Evolutionary conservation across 2,113 vertebrate genomes (phyloP).

Genomic region (Lophochroa leadbeateri): DNA sequence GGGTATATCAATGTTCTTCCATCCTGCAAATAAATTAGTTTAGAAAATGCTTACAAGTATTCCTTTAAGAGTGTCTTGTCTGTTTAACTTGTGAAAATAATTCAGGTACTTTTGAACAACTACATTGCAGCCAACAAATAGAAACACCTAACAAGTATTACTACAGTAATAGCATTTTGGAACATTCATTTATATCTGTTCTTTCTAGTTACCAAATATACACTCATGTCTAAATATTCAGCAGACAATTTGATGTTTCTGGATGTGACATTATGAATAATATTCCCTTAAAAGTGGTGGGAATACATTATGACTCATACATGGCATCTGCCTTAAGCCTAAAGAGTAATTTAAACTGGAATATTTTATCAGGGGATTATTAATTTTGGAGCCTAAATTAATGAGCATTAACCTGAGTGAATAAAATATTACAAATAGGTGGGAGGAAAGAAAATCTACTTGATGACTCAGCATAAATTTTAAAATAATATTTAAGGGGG

Average conservation of each 20-base stretch:
- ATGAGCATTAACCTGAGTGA: not conserved
- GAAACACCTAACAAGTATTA: not conserved
- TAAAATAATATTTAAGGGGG: not conserved
- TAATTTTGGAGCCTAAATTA: constrained; percentile 44
- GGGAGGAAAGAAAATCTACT: not conserved
- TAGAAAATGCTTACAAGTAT: not conserved
- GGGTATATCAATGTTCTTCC: not conserved
- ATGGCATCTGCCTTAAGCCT: constrained; percentile 4
- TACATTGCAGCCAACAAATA: not conserved
- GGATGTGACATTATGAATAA: constrained; percentile 27
- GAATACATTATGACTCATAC: constrained; percentile 49
- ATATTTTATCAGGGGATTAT: constrained; percentile 34
- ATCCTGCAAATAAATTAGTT: not conserved
- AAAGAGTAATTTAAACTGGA: constrained; percentile 16
- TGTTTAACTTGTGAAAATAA: not conserved
- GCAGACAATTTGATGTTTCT: constrained; percentile 45
- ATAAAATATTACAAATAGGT: constrained; percentile 1
- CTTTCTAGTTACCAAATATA: constrained; percentile 12
- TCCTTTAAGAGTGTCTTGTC: not conserved
- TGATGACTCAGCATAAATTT: not conserved
- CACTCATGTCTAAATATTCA: constrained; percentile 19
- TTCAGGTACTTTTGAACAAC: not conserved
- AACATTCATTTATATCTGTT: not conserved
- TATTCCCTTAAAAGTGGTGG: constrained; percentile 12
- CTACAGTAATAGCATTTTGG: not conserved